Percentiles rank a stretch among this genome's conserved stretches.
phyloP scores from a whole-genome alignment of 2,888 invertebrate genomes.

The Cantharis rufa region DNA sequence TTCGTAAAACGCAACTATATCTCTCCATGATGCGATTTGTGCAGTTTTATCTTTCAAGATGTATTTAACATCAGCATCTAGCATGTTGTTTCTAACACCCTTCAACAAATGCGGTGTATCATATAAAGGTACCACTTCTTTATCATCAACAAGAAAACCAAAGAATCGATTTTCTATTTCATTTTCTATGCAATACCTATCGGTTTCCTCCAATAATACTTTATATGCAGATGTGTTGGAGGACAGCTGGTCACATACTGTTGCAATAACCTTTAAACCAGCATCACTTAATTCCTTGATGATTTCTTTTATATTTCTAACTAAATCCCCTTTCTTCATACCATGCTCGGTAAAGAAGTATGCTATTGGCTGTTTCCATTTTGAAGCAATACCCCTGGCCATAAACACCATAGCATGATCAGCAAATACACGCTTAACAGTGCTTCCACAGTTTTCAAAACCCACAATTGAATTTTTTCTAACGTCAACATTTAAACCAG shows the following conservation, averaged over 20 bases:
- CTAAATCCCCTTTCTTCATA: neutral
- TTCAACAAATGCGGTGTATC: no score
- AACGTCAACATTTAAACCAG: neutral
- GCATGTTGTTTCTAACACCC: no score
- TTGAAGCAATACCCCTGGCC: slow-evolving; percentile 20
- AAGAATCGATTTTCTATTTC: no score
- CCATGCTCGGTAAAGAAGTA: slow-evolving; percentile 10
- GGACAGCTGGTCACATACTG: neutral
- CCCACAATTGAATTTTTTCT: neutral
- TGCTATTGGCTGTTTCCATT: slow-evolving; percentile 17
- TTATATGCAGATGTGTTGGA: neutral
- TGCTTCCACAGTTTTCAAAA: slow-evolving; percentile 23
- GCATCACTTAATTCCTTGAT: neutral
- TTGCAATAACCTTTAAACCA: slow-evolving; percentile 9
- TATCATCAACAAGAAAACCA: no score
- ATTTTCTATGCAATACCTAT: no score
- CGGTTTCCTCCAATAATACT: neutral
- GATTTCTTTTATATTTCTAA: neutral
- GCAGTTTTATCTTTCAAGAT: no score
- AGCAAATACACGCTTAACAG: slow-evolving; percentile 24
- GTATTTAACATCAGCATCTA: no score
- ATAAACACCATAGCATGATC: slow-evolving; percentile 40
- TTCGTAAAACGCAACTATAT: no score
- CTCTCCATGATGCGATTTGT: no score
- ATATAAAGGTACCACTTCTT: no score